Base-by-base conservation (phyloP, 2,113 vertebrate species). In the Terrapene triunguis region DNA sequence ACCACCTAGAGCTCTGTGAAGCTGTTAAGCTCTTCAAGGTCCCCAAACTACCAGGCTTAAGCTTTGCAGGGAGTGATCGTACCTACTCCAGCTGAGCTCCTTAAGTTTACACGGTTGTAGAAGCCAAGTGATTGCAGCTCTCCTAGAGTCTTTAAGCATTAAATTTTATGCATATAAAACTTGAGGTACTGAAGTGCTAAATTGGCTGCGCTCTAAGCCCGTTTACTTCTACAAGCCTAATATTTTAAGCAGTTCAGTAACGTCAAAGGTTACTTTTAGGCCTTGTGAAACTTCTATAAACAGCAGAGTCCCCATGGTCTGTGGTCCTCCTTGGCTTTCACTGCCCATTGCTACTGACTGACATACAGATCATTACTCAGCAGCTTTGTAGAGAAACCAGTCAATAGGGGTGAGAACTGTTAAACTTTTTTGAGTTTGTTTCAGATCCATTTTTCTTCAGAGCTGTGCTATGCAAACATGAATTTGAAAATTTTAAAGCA, bases 61-160 rank as follows among this genome's bases (percentile, higher is more conserved):
- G 84, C 25, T 35, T 44, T 62, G 72, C 82, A 82, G 74, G 80
- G 44, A 96, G 32, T 42, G 80, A 88, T 27, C 50, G 35, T 0
- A 16, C 89, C 89, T 91, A 35, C 11, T 78, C 85, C 83, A 92
- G 50, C 78, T 88, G 85, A 93, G 83, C 94, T 93, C 78, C 93
- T 97, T 92, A 95, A 86, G 62, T 81, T 87, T 96, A 95, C 89
- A 95, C 0, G 1, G 85, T 32, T 84, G 78, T 47, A 84, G 82
- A 95, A 65, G 92, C 48, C 88, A 96, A 97, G 90, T 89, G 90
- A 90, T 97, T 96, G 92, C 48, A 93, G 87, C 53, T 93, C 17
- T 93, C 54, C 89, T 94, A 89, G 7, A 84, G 87, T 74, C 87
- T 94, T 94, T 90, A 90, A 89, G 27, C 44, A 81, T 90, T 95